A percentile compares a stretch with the other conserved stretches of the same genome.
Evolutionary conservation across 2,797 vertebrate species (phyloP).

Genomic region (Pseudocheirus occidentalis): DNA sequence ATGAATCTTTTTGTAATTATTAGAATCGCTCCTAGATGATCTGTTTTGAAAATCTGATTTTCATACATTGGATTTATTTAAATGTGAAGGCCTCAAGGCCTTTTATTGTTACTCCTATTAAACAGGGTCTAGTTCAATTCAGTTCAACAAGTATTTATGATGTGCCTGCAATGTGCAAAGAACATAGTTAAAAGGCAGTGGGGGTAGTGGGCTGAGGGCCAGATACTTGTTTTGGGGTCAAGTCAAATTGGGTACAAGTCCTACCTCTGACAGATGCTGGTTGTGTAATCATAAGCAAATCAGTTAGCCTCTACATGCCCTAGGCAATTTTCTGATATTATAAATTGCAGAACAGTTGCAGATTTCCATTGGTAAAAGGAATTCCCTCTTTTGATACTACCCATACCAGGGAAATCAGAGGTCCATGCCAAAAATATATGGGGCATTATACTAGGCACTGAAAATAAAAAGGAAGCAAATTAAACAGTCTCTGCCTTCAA

Average conservation of each 20-base stretch:
- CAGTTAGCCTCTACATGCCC: neutral
- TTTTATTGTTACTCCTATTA: neutral
- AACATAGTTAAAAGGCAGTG: neutral
- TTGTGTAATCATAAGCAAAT: neutral
- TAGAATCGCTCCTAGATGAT: neutral
- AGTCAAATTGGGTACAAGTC: neutral
- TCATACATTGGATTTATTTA: neutral
- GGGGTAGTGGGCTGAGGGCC: neutral
- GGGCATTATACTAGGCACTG: neutral
- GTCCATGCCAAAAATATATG: neutral
- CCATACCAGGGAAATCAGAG: neutral
- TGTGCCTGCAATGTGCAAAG: neutral
- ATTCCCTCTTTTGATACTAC: neutral
- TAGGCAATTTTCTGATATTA: neutral
- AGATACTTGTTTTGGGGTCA: neutral
- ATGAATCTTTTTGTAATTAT: neutral
- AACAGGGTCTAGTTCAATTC: neutral
- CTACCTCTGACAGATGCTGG: neutral
- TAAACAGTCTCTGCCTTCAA: neutral
- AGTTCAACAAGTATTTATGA: neutral
- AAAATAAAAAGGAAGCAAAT: neutral
- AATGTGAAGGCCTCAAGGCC: neutral
- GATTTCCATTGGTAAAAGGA: neutral
- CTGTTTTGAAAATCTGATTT: neutral
- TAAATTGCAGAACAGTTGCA: neutral